Evolutionary conservation across 2,888 invertebrate genomes (phyloP), one percentile per base, ranked within the genome.

Genomic region (Archips crataeganus): DNA sequence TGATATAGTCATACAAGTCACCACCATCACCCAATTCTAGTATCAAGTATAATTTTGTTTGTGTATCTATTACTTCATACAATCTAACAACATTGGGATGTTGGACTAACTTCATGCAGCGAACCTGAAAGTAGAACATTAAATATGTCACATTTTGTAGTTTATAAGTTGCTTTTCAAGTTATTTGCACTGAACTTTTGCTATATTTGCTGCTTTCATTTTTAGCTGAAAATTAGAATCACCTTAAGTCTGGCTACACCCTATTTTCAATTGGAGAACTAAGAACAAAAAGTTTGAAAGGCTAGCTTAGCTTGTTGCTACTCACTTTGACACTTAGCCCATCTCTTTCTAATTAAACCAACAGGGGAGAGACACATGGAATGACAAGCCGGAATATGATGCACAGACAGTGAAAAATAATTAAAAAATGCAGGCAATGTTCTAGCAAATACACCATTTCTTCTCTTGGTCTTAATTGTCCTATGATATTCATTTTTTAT

Each of bases 21-120:
- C 99, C 99, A 65, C 99, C 99, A 94, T 99, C 99, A 15, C 99
- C 99, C 85, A 99, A 95, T 95, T 99, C 99, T 87, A 99, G 95
- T 88, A 99, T 99, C 90, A 98, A 96, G 94, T 98, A 98, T 85
- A 99, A 95, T 94, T 99, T 99, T 77, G 99, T 99, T 90, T 99
- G 98, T 51, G 99, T 99, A 94, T 99, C 99, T 87, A 99, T 99
- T 77, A 99, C 99, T 95, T 99, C 99, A 94, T 99, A 99, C 66
- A 99, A 95, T 72, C 99, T 96, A 63, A 99, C 99, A 57, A 99
- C 99, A 95, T 99, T 99, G 47, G 99, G 99, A 95, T 99, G 99
- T 90, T 99, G 99, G 63, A 99, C 99, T 82, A 99, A 94, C 94
- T 99, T 99, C 99, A 99, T 99, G 90, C 99, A 99, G 78, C 99